Conservation (phyloP, 2,888 invertebrate species). For the Nephrotoma flavescens region DNA sequence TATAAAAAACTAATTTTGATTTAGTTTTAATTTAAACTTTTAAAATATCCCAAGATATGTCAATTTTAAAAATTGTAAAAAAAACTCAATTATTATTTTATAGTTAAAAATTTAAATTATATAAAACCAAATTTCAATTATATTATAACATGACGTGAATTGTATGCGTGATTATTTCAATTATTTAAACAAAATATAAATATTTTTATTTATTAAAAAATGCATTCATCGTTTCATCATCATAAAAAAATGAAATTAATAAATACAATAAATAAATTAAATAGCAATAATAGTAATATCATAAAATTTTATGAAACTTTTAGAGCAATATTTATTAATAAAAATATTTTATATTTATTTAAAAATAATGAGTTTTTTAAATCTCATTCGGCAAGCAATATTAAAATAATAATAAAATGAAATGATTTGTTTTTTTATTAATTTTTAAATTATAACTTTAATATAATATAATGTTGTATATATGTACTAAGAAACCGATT, state of each 20-base stretch:
- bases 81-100: constrained; percentile 1
- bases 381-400: neutral
- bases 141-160: neutral
- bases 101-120: neutral
- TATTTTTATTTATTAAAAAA: neutral
- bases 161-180: neutral
- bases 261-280: neutral
- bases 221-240: neutral
- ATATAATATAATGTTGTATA: neutral
- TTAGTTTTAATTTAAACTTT: neutral
- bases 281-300: neutral
- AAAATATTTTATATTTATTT: neutral
- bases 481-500: neutral
- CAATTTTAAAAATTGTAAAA: constrained; percentile 1
- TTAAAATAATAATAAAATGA: neutral
- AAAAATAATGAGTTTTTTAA: neutral
- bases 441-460: neutral
- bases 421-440: neutral
- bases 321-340: neutral
- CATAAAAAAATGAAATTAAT: neutral
- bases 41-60: constrained; percentile 1
- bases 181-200: neutral
- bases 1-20: neutral
- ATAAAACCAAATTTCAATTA: neutral
- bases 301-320: neutral